Base-by-base conservation (phyloP, 2,797 vertebrate genomes). In the Sparus aurata region DNA sequence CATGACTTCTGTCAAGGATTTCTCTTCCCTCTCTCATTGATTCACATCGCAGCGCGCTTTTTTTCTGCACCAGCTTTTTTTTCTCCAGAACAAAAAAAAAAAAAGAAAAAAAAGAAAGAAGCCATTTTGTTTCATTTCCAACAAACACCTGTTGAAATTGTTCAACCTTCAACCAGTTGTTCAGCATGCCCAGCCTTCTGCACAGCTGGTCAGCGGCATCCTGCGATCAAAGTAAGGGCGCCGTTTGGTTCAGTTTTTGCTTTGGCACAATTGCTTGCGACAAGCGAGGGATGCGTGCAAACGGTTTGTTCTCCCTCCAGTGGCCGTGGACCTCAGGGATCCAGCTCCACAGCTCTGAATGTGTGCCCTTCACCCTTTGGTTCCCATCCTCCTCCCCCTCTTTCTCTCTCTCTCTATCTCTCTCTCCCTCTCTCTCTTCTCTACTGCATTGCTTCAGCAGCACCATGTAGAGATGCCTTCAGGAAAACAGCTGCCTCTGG, bases 61-160 rank as follows among this genome's bases (percentile, higher is more conserved):
- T 30, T 30, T 27, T 27, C 4, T 27, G 30, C 30, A 34, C 30
- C 30, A 8, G 30, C 30, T 34, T 34, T 34, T 34, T 34, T 25
- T 30, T 30, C 30, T 34, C 30, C 30, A 7, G 5, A 34, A 34
- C 30, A 8, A 34, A 34, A 34, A 34, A 7, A 34, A 7, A 34
- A 1, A 34, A 7, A 34, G 4, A 30, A 5, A 30, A 4, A 30
- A 5, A 30, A n/a, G n/a, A 75, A 75, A 83, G 88, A 58, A 68
- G 82, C 85, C 87, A 91, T 92, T 92, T 92, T 89, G 83, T 91
- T 73, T 80, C 2, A 77, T 93, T 89, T 85, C 77, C 79, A 80
- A 65, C 87, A 82, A 91, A 91, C 92, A 93, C 93, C 92, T 94
- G 92, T 94, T 94, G 93, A 85, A 83, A 86, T 78, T 23, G 79